Evolutionary conservation across 2,797 vertebrate genomes (phyloP).

Genomic region (Phaenicophaeus curvirostris): DNA sequence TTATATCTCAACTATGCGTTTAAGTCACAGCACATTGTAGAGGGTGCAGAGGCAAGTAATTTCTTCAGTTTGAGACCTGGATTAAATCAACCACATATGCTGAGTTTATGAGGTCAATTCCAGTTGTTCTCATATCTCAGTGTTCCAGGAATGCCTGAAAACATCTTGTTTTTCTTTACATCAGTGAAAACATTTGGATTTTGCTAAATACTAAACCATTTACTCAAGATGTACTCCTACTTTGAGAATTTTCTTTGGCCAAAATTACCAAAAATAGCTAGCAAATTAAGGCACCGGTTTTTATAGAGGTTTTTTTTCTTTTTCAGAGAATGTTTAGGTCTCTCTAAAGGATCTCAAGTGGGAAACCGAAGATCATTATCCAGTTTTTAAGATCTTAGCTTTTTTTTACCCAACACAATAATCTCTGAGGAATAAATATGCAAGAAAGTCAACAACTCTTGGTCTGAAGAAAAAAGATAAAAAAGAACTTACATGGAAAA

Average conservation of each 20-base stretch:
- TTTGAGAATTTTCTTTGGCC: not conserved
- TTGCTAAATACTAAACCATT: not conserved
- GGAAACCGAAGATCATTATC: not conserved
- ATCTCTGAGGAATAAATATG: not conserved
- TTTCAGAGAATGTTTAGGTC: not conserved
- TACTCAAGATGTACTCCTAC: not conserved
- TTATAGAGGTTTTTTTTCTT: not conserved
- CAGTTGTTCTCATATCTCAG: not conserved
- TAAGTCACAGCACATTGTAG: constrained; percentile 21
- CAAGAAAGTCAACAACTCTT: not conserved
- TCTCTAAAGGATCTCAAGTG: not conserved
- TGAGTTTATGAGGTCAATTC: constrained; percentile 12
- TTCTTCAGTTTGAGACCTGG: constrained; percentile 8
- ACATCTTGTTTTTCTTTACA: constrained; percentile 21
- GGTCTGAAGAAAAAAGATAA: not conserved
- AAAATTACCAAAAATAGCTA: not conserved
- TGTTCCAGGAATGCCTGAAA: constrained; percentile 33
- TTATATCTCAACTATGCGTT: constrained; percentile 31
- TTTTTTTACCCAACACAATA: not conserved
- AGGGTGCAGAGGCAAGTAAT: not conserved
- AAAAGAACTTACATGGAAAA: not conserved
- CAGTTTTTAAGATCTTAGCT: not conserved
- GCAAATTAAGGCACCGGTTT: not conserved
- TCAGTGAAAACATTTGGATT: not conserved
- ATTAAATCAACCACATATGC: constrained; percentile 35